Base-by-base conservation (phyloP, 2,888 invertebrate genomes). In the Pegoplata infirma region DNA sequence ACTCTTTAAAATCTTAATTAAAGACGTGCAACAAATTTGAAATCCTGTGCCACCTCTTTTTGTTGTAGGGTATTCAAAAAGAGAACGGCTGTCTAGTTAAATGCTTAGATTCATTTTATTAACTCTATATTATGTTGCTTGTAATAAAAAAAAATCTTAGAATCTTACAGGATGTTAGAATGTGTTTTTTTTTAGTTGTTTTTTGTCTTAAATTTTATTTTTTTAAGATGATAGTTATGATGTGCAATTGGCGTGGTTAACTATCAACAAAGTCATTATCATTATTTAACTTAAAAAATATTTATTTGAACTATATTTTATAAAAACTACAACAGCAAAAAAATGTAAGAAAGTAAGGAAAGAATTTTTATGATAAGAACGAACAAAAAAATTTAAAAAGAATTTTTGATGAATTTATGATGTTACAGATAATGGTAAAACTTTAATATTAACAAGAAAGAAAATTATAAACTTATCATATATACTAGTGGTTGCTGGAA, bases 231-330 rank as follows among this genome's bases (percentile, higher is more conserved):
- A 75, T 75, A 72, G 79, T 76, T 79, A 79, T 76, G 75, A 79
- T 75, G 75, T 79, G 79, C 79, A 79, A 79, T 79, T 79, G 79
- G 71, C 79, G 71, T 76, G 75, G 71, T 53, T 72, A 79, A 67
- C 75, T 76, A 75, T 79, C 79, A 79, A 79, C 79, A 79, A 53
- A 76, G 79, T 76, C 75, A 79, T 79, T 79, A 79, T 79, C 79
- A 79, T 75, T 79, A 79, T 79, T 72, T 75, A 75, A 75, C 67
- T 75, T 58, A 46, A 46, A 58, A 72, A 72, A 67, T 79, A 75
- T 76, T 79, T 79, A 76, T 79, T 72, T 79, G 67, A 72, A 75
- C 75, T 72, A 75, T 64, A 78, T 67, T 69, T 69, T 76, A 47
- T 14, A 28, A 25, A 6, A 25, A 25, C 25, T 5, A 25, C 25